A percentile compares a stretch with the other conserved stretches of the same genome.
These are phyloP conservation scores for Agapornis roseicollis DNA, from an alignment of 2,113 vertebrate genomes.

Conservation along the genomic window DNA sequence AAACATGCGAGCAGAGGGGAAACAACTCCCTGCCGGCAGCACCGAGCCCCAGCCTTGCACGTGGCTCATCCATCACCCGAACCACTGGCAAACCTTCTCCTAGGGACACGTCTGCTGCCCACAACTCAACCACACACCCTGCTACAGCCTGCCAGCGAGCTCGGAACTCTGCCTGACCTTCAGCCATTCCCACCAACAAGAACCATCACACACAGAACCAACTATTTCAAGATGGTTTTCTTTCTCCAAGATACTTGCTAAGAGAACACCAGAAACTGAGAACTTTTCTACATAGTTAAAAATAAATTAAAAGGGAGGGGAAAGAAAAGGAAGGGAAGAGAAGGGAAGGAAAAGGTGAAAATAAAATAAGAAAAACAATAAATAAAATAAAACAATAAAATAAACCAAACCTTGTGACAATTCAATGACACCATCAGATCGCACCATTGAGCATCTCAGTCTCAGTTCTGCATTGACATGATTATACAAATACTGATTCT, in stretches of 20 bases:
- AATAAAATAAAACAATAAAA: not conserved
- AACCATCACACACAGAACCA: not conserved
- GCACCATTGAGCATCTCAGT: not conserved
- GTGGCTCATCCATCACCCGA: not conserved
- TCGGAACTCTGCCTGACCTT: not conserved
- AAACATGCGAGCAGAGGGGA: not conserved
- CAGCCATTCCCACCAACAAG: not conserved
- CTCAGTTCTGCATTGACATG: fast-evolving
- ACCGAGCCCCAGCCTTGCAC: not conserved
- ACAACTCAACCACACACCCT: not conserved
- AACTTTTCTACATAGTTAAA: not conserved
- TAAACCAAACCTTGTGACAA: not conserved
- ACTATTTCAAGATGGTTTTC: not conserved
- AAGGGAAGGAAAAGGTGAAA: not conserved
- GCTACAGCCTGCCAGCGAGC: not conserved
- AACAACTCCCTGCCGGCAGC: not conserved
- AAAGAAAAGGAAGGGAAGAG: not conserved
- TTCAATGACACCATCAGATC: not conserved
- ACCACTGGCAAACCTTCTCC: not conserved
- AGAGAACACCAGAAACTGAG: not conserved
- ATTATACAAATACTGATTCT: not conserved
- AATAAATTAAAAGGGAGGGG: not conserved
- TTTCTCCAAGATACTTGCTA: not conserved
- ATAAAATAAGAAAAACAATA: not conserved
- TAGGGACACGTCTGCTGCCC: not conserved